phyloP scores from a whole-genome alignment of 2,797 vertebrate species.

The Gymnoscopelus braueri region DNA sequence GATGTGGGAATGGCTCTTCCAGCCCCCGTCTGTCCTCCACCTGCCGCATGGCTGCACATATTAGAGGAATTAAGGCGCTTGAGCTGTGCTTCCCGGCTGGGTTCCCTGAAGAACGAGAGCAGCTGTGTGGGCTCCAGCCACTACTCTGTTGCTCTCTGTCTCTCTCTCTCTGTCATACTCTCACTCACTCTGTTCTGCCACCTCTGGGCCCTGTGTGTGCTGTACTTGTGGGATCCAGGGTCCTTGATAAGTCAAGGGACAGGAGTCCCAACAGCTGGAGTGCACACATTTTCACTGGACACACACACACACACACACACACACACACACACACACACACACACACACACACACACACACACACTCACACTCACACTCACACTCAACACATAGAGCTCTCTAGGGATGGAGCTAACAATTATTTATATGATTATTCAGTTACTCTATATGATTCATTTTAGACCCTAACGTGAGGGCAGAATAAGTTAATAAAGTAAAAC shows the following conservation, averaged over 20 bases:
- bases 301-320: slow-evolving; percentile 21
- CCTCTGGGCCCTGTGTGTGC: slow-evolving; percentile 80
- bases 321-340: slow-evolving; percentile 21
- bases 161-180: slow-evolving; percentile 45
- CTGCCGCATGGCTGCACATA: slow-evolving; percentile 86
- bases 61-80: slow-evolving; percentile 92
- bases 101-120: slow-evolving; percentile 97
- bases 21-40: slow-evolving; percentile 67
- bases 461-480: no score
- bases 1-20: slow-evolving; percentile 77
- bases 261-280: slow-evolving; percentile 72
- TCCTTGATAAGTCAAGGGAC: slow-evolving; percentile 72
- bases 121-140: slow-evolving; percentile 89
- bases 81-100: slow-evolving; percentile 86
- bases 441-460: no score
- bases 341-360: neutral
- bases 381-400: no score
- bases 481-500: no score
- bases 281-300: slow-evolving; percentile 51
- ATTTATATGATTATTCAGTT: no score
- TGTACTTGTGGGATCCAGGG: slow-evolving; percentile 77
- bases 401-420: no score
- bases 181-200: slow-evolving; percentile 72
- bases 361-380: no score
- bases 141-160: slow-evolving; percentile 69